Evolutionary conservation across 2,797 vertebrate species (phyloP), one percentile per base, ranked within the genome.

Genomic region (Scolopax rusticola): DNA sequence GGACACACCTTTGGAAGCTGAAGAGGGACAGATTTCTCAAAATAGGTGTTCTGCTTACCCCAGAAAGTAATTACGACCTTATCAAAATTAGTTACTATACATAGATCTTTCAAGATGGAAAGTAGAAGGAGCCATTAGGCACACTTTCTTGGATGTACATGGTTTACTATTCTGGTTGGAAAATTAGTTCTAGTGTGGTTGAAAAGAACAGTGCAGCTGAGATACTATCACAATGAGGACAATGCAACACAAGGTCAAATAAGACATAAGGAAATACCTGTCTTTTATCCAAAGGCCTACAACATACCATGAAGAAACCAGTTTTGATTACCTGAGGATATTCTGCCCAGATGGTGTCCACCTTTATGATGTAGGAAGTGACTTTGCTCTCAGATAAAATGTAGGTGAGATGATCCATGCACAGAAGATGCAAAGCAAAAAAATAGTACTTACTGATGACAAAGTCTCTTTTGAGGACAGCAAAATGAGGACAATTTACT

Each of bases 311-410:
- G 80, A 84, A 94, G 40, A 88, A 47, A 91, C 67, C 13, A 6
- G 80, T 32, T 94, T 33, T 50, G 90, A 81, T 48, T 92, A 94
- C 87, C 74, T 74, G 51, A 65, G 92, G 93, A 84, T 74, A 82
- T 63, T 89, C 85, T 82, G 81, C 84, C 89, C 96, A 97, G 96
- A 96, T 95, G 97, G 97, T 63, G 67, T 86, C 94, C 94, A 92
- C 93, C 94, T 95, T 94, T 54, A 74, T 40, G 75, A 82, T 84
- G 76, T 40, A 86, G 74, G 59, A 97, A 97, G 93, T 84, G 1
- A 85, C 81, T 90, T 90, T 65, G 70, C 81, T 83, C 60, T 90
- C 89, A 90, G 87, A 93, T 70, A 80, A 94, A 89, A 95, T 36
- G 36, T 83, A 92, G 68, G 84, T 96, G 95, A 96, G 84, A 91